Percentiles rank a stretch among this genome's conserved stretches.
phyloP scores from a whole-genome alignment of 1,140 invertebrate species.

The Lepidurus apus region DNA sequence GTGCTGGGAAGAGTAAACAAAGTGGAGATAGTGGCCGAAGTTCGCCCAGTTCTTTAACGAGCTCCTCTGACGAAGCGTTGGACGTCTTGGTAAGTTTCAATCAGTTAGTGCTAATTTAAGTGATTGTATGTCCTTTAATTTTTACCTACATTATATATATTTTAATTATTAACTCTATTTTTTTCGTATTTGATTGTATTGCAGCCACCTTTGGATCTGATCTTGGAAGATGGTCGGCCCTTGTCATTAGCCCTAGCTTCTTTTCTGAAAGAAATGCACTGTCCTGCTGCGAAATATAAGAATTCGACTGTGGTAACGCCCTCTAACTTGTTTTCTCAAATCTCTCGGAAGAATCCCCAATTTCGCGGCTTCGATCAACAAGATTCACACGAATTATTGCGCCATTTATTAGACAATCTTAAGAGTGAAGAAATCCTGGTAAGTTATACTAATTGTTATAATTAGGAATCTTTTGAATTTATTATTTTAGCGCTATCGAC shows the following conservation, averaged over 20 bases:
- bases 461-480: background rate
- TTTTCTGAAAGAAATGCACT: conserved; percentile 64
- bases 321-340: conserved; percentile 61
- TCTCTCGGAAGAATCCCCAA: conserved; percentile 70
- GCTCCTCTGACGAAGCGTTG: conserved; percentile 41
- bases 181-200: conserved; percentile 15
- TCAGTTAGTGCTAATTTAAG: too few relatives aligned
- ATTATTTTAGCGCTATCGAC: conserved; percentile 63
- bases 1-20: conserved; percentile 22
- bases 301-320: conserved; percentile 61
- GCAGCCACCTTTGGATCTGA: conserved; percentile 50
- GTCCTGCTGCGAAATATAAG: conserved; percentile 40
- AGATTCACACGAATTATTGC: conserved; percentile 89
- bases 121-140: too few relatives aligned
- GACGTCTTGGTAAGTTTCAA: background rate
- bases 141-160: too few relatives aligned
- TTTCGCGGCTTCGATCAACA: conserved; percentile 93
- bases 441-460: background rate
- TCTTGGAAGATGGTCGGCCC: conserved; percentile 56
- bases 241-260: conserved; percentile 61
- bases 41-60: conserved; percentile 2
- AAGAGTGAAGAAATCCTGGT: conserved; percentile 54
- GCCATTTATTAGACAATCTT: conserved; percentile 80
- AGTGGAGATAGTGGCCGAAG: conserved; percentile 30
- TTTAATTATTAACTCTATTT: background rate